These are phyloP conservation scores for Dascyllus trimaculatus DNA, from an alignment of 2,113 vertebrate genomes.

Conservation along the genomic window DNA sequence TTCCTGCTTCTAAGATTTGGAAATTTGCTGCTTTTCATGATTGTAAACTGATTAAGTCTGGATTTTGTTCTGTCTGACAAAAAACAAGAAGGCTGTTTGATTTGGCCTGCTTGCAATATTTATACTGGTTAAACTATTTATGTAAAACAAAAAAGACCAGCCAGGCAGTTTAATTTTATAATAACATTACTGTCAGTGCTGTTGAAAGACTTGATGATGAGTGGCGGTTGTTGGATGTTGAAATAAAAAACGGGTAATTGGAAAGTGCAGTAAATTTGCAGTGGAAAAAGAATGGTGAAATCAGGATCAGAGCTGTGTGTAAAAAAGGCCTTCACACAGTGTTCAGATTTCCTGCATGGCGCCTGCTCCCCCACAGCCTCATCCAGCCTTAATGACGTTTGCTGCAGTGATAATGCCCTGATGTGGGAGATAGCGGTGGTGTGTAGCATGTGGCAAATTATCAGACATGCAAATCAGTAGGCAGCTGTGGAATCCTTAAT, in stretches of 20 bases:
- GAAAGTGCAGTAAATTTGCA: background rate
- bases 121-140: background rate
- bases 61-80: background rate
- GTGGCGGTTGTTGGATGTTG: background rate
- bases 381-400: slow-evolving; percentile 74
- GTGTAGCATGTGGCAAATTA: slow-evolving; percentile 82
- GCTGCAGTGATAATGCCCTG: slow-evolving; percentile 73
- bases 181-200: background rate
- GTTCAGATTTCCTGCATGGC: slow-evolving; percentile 60
- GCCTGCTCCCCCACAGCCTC: slow-evolving; percentile 62
- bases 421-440: slow-evolving; percentile 73
- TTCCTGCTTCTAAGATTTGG: background rate
- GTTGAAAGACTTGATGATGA: background rate
- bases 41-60: background rate
- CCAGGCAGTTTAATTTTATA: background rate
- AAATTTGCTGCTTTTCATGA: background rate
- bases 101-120: background rate
- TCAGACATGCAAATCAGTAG: slow-evolving; percentile 85
- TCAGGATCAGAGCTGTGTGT: slow-evolving; percentile 25
- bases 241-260: background rate
- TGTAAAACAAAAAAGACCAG: background rate
- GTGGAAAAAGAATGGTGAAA: slow-evolving; percentile 19
- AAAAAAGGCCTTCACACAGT: slow-evolving; percentile 42
- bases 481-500: slow-evolving; percentile 85
- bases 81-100: background rate